Evolutionary conservation across 2,888 invertebrate species (phyloP).

Genomic region (Leptinotarsa rubiginosa): DNA sequence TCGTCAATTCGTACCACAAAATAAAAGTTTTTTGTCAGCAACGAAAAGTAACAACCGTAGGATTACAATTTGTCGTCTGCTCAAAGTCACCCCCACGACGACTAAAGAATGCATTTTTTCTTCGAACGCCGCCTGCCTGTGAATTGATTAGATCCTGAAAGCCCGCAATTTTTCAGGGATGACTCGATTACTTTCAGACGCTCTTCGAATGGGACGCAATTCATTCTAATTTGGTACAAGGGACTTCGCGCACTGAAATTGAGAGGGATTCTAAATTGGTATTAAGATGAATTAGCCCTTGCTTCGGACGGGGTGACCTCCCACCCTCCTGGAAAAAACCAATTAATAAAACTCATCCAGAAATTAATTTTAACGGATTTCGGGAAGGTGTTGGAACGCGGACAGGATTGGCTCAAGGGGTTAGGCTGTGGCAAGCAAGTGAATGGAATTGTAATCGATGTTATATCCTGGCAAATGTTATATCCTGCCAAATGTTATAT

Average conservation of each 20-base stretch:
- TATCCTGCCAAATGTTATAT: no score
- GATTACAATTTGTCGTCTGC: background rate
- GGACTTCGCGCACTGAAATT: constrained; percentile 48
- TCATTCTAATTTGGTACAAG: constrained; percentile 55
- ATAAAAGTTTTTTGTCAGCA: background rate
- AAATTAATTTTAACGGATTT: constrained; percentile 41
- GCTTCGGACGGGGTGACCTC: constrained; percentile 31
- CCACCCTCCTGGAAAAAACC: constrained; percentile 30
- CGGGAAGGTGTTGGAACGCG: background rate
- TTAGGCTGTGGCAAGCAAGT: background rate
- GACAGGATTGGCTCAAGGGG: background rate
- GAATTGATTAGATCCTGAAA: constrained; percentile 58
- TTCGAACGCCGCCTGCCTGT: constrained; percentile 24
- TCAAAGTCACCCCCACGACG: background rate
- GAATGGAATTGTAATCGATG: no score
- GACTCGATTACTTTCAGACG: constrained; percentile 57
- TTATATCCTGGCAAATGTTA: no score
- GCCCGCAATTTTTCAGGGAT: constrained; percentile 56
- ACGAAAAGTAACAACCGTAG: background rate
- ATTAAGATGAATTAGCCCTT: constrained; percentile 53
- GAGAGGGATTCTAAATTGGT: constrained; percentile 50
- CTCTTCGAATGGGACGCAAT: constrained; percentile 53
- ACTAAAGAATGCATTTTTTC: constrained; percentile 1
- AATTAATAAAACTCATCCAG: constrained; percentile 48
- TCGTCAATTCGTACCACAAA: no score